Percentiles rank a stretch among this genome's conserved stretches.
Evolutionary conservation across 2,797 vertebrate genomes (phyloP).

Genomic region (Huso huso): DNA sequence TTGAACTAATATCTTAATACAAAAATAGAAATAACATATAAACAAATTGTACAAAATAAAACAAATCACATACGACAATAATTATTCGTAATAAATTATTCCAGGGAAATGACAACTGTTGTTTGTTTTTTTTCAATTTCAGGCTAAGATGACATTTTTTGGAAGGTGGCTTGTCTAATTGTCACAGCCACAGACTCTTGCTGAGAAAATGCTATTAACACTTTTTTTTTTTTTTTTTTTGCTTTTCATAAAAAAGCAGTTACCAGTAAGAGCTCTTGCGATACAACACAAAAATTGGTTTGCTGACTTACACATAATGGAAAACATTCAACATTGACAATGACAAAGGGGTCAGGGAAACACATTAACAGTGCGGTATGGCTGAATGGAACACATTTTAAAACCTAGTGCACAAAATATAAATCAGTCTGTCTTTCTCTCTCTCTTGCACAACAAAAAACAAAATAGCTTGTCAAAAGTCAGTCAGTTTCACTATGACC

Average conservation of each 20-base stretch:
- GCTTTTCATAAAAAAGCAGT: slow-evolving; percentile 29
- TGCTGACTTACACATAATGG: background rate
- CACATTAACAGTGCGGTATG: background rate
- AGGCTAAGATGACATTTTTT: no score
- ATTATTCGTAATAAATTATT: no score
- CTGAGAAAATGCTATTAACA: slow-evolving; percentile 30
- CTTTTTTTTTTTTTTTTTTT: slow-evolving; percentile 19
- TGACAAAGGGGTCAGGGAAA: background rate
- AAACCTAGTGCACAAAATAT: slow-evolving; percentile 20
- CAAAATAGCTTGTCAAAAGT: background rate
- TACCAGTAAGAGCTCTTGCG: slow-evolving; percentile 21
- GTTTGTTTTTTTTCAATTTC: no score
- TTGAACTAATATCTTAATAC: no score
- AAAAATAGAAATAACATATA: no score
- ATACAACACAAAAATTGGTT: slow-evolving; percentile 13
- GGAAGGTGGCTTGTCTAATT: background rate
- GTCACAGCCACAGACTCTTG: slow-evolving; percentile 34
- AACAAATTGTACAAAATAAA: no score
- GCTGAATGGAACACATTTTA: slow-evolving; percentile 16
- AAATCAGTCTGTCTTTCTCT: slow-evolving; percentile 23
- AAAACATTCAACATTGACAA: background rate
- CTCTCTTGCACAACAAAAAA: slow-evolving; percentile 21
- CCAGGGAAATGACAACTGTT: no score
- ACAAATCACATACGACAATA: no score
- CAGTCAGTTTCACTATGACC: no score